Base-by-base conservation (phyloP, 2,113 vertebrate species). In the Eidolon helvum region DNA sequence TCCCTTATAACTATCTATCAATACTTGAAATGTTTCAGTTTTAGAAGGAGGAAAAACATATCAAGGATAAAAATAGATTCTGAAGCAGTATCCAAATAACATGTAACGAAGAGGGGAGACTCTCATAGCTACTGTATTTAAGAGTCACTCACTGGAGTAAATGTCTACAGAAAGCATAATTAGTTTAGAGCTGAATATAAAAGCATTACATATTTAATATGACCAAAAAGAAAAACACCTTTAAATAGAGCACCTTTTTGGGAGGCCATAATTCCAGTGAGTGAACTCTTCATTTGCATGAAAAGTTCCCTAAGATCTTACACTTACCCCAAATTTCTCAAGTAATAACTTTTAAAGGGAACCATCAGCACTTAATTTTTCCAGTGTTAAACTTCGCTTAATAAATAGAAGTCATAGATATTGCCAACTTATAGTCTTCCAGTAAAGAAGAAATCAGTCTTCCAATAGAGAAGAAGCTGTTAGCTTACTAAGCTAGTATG, bases 301-400 rank as follows among this genome's bases (percentile, higher is more conserved):
- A 68, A 55, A 75, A 63, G 55, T 92, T 85, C 72, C n/a, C 72
- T 82, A 89, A 90, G 74, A 68, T 63, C 45, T 88, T 33, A 87
- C 48, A 94, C 40, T 53, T 24, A 55, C 5, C 28, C 33, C 4
- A 35, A 61, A 59, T 88, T 26, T 87, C 38, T 35, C 71, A 84
- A 83, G 68, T 30, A 87, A 30, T 80, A 92, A 77, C 48, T 90
- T 88, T 77, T 91, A 59, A 72, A 89, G 82, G 72, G 40, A 95
- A 96, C 86, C 14, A n/a, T 28, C 38, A 94, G 33, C 59, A 61
- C 61, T 86, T 53, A 86, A 85, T 8, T 5, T 48, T 86, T 88
- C 55, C 35, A 90, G 6, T 80, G 28, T 92, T 84, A 59, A 87
- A 90, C 15, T 71, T 7, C 66, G 79, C 77, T 75, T 59, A 53